Conservation (phyloP, 2,113 vertebrate species). For the Mustela lutreola region DNA sequence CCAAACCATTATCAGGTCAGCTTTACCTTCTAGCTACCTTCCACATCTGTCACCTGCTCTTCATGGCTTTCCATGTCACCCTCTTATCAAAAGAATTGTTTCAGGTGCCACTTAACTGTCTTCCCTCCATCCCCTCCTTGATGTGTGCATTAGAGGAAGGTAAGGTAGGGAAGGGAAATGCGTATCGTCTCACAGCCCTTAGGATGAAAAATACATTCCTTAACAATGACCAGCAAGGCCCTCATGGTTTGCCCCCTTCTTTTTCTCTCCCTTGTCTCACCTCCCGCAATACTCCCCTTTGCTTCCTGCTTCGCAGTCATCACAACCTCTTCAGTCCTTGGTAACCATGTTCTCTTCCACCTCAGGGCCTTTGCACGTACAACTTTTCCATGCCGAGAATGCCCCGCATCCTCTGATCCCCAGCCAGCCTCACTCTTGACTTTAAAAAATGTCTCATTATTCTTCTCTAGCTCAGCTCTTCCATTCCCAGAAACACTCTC, state of each 20-base stretch:
- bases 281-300: neutral
- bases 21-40: neutral
- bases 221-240: neutral
- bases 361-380: neutral
- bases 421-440: neutral
- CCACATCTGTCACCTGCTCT: neutral
- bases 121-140: neutral
- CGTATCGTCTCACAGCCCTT: neutral
- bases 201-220: neutral
- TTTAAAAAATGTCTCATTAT: neutral
- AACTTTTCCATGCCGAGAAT: neutral
- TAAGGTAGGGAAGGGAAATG: neutral
- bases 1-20: neutral
- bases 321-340: neutral
- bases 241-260: neutral
- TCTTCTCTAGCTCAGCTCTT: neutral
- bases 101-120: neutral
- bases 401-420: neutral
- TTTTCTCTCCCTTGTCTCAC: neutral
- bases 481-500: neutral
- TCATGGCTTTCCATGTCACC: neutral
- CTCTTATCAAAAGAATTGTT: neutral
- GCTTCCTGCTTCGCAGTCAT: neutral
- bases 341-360: neutral
- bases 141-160: rapidly evolving